A percentile compares a stretch with the other conserved stretches of the same genome.
Conservation (phyloP, 2,888 invertebrate genomes). For the Bibio marci region DNA sequence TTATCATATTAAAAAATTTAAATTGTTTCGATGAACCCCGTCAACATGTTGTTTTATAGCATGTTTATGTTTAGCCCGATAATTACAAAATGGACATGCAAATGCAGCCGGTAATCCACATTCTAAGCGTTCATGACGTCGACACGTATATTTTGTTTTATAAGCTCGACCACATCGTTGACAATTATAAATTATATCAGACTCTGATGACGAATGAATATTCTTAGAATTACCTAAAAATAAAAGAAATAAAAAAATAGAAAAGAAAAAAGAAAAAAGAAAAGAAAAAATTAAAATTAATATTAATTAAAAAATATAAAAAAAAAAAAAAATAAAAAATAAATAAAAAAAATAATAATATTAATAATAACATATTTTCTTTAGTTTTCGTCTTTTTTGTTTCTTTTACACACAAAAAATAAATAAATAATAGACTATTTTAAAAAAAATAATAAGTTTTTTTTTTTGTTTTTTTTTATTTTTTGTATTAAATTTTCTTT, state of each 20-base stretch:
- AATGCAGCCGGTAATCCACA: constrained; percentile 6
- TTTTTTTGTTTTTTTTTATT: too few species aligned
- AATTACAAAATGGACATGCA: constrained; percentile 3
- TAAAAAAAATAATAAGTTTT: too few species aligned
- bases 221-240: not conserved
- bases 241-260: not conserved
- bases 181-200: too few species aligned
- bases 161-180: constrained; percentile 4
- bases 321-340: not conserved
- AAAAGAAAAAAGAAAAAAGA: not conserved
- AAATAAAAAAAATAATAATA: too few species aligned
- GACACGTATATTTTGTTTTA: constrained; percentile 5
- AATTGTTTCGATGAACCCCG: constrained; percentile 2
- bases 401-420: too few species aligned
- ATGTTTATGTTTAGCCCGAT: constrained; percentile 6
- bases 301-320: not conserved
- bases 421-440: too few species aligned
- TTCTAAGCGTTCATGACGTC: constrained; percentile 5
- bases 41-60: constrained; percentile 6
- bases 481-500: too few species aligned
- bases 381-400: too few species aligned
- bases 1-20: too few species aligned
- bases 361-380: too few species aligned
- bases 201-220: not conserved
- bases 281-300: not conserved